Percentiles rank a stretch among this genome's conserved stretches.
Conservation (phyloP, 2,888 invertebrate genomes). For the Athalia circularis region DNA sequence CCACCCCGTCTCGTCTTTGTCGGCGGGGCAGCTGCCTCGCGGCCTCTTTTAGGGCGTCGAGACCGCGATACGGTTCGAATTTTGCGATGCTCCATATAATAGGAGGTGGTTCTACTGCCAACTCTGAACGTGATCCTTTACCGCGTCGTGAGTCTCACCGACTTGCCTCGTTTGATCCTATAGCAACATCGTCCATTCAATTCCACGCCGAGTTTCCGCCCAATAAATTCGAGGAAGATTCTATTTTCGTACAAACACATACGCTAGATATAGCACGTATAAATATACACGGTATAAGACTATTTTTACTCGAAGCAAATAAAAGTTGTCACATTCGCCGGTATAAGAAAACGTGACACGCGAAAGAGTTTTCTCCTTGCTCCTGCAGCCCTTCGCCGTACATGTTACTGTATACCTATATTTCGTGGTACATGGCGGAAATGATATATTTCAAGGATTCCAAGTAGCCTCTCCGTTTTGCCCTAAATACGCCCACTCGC, state of each 20-base stretch:
- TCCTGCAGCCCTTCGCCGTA: neutral
- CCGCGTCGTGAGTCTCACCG: conserved; percentile 34
- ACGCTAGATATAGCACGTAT: too few relatives aligned
- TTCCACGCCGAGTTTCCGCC: conserved; percentile 26
- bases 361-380: neutral
- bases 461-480: conserved; percentile 21
- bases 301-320: conserved; percentile 4
- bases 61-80: neutral
- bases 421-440: conserved; percentile 20
- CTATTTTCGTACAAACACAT: conserved; percentile 9
- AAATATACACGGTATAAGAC: too few relatives aligned
- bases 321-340: neutral
- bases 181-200: neutral
- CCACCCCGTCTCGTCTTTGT: conserved; percentile 42
- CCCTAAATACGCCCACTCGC: conserved; percentile 18
- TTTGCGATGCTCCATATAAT: neutral
- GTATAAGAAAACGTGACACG: neutral
- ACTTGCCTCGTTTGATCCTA: conserved; percentile 44
- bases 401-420: neutral
- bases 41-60: neutral
- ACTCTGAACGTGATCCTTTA: conserved; percentile 34
- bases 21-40: neutral
- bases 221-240: conserved; percentile 28
- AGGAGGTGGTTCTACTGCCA: neutral
- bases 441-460: conserved; percentile 35